Evolutionary conservation across 2,888 invertebrate species (phyloP).

Genomic region (Polymixis lichenea): DNA sequence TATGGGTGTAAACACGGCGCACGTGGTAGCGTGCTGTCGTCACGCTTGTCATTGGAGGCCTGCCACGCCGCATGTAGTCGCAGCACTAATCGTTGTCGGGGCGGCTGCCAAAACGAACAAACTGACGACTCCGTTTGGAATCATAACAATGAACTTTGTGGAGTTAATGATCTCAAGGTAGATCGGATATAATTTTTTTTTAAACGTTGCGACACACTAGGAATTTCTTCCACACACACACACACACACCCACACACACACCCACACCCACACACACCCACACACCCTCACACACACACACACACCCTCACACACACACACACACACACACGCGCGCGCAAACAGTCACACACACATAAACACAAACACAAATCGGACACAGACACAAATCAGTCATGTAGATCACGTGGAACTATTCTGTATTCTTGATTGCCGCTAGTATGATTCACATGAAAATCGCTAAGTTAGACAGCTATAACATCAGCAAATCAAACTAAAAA

Average conservation of each 20-base stretch:
- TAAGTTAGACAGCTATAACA: background rate
- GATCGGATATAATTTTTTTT: background rate
- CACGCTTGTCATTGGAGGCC: constrained; percentile 32
- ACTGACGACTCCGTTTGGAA: constrained; percentile 13
- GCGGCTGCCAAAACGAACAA: constrained; percentile 32
- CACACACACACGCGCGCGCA: too few species aligned
- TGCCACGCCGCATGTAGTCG: constrained; percentile 35
- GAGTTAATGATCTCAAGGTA: constrained; percentile 22
- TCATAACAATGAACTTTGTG: constrained; percentile 29
- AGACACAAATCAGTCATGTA: background rate
- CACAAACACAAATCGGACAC: too few species aligned
- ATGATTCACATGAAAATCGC: background rate
- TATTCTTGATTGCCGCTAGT: background rate
- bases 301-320: too few species aligned
- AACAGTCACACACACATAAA: too few species aligned
- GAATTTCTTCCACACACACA: too few species aligned
- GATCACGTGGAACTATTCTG: background rate
- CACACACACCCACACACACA: too few species aligned
- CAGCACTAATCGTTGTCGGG: background rate
- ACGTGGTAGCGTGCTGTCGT: constrained; percentile 21
- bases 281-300: too few species aligned
- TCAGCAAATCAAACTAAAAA: background rate
- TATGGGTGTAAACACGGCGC: constrained; percentile 26
- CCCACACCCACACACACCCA: too few species aligned
- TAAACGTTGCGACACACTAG: too few species aligned